Base-by-base conservation (phyloP, 2,113 vertebrate species). In the Albula glossodonta region DNA sequence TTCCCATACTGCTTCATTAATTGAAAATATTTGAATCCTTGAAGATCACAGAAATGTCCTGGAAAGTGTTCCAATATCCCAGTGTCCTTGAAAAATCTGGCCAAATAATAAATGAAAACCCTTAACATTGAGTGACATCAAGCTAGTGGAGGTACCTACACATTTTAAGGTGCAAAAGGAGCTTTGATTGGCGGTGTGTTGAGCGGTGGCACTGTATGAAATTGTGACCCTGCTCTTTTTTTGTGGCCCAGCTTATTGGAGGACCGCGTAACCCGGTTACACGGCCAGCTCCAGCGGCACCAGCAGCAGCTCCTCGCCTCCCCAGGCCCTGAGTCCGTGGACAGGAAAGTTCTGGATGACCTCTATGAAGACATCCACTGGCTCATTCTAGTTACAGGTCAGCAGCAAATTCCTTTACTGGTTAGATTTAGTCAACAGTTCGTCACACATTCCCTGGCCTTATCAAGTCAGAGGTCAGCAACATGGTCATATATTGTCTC, bases 331-430 rank as follows among this genome's bases (percentile, higher is more conserved):
- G 94, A 93, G 80, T 93, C 97, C 4, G 90, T 96, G 57, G 97
- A 98, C 91, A 96, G 96, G 91, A 98, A 97, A 95, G 95, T 96
- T 83, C 96, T 99, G 92, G 98, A 99, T 88, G 98, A 99, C 88
- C 95, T 99, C 70, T 99, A 99, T 8, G 98, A 99, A 94, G 98
- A 99, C 94, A 99, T 99, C 94, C 98, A 99, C 95, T 99, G 98
- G 98, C 96, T 99, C 90, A 97, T 99, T 92, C 95, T 99, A 96
- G 98, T 99, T 92, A 97, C 98, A 97, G 98, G 98, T 99, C 86
- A 87, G 96, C 85, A 41, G 92, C 9, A 56, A 22, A 2, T 22
- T 25, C 31, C 9, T 9, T 66, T 3, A 31, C 12, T 83, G 31
- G 31, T 15, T 83, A 25, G n/a, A 51, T 66, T 13, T 22, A 17